Evolutionary conservation across 2,113 vertebrate genomes (phyloP).

Genomic region (Cercopithecus mona): DNA sequence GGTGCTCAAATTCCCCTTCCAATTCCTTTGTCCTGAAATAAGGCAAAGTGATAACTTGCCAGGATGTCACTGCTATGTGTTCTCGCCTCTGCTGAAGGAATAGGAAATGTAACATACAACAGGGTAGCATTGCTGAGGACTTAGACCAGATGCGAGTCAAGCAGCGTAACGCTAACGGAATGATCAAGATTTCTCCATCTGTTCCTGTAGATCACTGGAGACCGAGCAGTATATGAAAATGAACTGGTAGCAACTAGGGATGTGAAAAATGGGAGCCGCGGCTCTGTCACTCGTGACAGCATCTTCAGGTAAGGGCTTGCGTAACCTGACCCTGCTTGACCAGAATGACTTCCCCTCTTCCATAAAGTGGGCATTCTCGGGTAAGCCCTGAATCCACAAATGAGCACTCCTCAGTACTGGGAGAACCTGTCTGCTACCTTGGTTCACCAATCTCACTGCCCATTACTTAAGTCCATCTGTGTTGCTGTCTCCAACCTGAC

Average conservation of each 20-base stretch:
- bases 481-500: rapidly evolving
- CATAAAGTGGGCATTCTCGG: too few species aligned
- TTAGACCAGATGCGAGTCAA: not conserved
- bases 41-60: not conserved
- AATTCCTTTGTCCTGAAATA: not conserved
- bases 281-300: slow-evolving; percentile 77
- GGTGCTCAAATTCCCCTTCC: not conserved
- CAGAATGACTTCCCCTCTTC: not conserved
- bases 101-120: not conserved
- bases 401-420: rapidly evolving
- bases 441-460: rapidly evolving
- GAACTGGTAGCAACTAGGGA: slow-evolving; percentile 68
- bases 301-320: slow-evolving; percentile 76
- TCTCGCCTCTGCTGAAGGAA: not conserved
- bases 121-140: not conserved
- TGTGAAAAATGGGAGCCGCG: slow-evolving; percentile 41
- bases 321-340: not conserved
- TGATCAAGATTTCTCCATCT: rapidly evolving
- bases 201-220: slow-evolving; percentile 61
- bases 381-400: not conserved
- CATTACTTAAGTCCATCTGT: too few species aligned
- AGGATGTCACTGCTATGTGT: too few species aligned
- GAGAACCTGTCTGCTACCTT: not conserved
- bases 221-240: slow-evolving; percentile 74
- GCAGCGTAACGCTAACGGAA: too few species aligned